Evolutionary conservation across 2,888 invertebrate genomes (phyloP), one percentile per base, ranked within the genome.

Genomic region (Mellilla xanthometata): DNA sequence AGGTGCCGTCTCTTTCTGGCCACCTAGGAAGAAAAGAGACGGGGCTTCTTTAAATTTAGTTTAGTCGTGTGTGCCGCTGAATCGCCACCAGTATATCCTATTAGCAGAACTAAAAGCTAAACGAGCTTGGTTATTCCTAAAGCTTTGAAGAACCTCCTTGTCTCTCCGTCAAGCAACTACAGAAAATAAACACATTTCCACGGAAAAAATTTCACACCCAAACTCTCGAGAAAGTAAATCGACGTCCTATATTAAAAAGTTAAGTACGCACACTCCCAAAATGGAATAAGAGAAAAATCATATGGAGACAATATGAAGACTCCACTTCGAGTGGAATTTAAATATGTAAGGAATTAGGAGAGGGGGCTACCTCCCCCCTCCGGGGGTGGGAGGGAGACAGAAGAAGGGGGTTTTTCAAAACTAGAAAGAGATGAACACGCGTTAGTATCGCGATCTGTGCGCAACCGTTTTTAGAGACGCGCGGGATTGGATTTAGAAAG

Each of bases 311-410:
- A 86, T 87, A 86, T 82, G 77, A 84, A 80, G 81, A 77, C 81
- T 74, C 78, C 63, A 60, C 72, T 68, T 74, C 81, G 80, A 88
- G 86, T 85, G 81, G 87, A 88, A 87, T 89, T 88, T 88, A 89
- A 89, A 89, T 88, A 87, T 87, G 88, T 88, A 88, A 86, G 86
- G 88, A 88, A 88, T 89, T 88, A 89, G 88, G 87, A 79, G 79
- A 65, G 69, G 78, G 27, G 15, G 76, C 68, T 60, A 43, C 40
- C 36, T 42, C 55, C 62, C 56, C 60, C 15, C 49, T 42, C 34
- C 50, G 43, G 48, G 50, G 43, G 48, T 8, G 23, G 19, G 12
- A 11, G 50, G 60, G 48, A 50, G 56, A 47, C 45, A 56, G 56
- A 49, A 48, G 56, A 60, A 58, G 72, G 66, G 66, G 81, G 80